Percentiles rank a stretch among this genome's conserved stretches.
These are phyloP conservation scores for Solenodon paradoxus DNA, from an alignment of 2,113 vertebrate genomes.

Conservation along the genomic window DNA sequence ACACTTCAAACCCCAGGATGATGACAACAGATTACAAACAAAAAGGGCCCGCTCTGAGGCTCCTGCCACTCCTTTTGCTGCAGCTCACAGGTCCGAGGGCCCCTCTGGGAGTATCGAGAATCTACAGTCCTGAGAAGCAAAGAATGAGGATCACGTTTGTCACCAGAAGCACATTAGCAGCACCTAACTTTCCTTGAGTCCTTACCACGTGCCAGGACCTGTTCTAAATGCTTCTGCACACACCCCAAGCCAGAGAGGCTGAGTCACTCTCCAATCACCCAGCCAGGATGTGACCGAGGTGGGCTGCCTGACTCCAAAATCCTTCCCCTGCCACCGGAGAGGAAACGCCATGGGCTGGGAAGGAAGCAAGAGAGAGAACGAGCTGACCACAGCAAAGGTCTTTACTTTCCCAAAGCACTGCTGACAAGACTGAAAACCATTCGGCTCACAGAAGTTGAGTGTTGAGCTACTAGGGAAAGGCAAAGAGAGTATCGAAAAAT, in stretches of 20 bases:
- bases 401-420: not conserved
- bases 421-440: not conserved
- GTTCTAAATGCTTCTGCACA: not conserved
- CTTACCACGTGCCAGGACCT: not conserved
- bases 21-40: constrained; percentile 75
- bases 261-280: not conserved
- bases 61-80: not conserved
- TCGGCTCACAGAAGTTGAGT: not conserved
- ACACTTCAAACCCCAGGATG: constrained; percentile 53
- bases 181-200: not conserved
- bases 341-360: not conserved
- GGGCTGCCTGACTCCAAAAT: not conserved
- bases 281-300: not conserved
- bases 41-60: constrained; percentile 53
- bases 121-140: constrained; percentile 17
- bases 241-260: not conserved
- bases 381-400: not conserved
- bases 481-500: not conserved
- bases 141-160: not conserved
- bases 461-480: not conserved
- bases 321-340: not conserved
- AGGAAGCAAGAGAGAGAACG: not conserved
- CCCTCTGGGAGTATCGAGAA: constrained; percentile 58
- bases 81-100: constrained; percentile 66
- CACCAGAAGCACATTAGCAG: not conserved